Percentiles rank a stretch among this genome's conserved stretches.
Evolutionary conservation across 2,888 invertebrate species (phyloP).

Genomic region (Liodrosophila aerea): DNA sequence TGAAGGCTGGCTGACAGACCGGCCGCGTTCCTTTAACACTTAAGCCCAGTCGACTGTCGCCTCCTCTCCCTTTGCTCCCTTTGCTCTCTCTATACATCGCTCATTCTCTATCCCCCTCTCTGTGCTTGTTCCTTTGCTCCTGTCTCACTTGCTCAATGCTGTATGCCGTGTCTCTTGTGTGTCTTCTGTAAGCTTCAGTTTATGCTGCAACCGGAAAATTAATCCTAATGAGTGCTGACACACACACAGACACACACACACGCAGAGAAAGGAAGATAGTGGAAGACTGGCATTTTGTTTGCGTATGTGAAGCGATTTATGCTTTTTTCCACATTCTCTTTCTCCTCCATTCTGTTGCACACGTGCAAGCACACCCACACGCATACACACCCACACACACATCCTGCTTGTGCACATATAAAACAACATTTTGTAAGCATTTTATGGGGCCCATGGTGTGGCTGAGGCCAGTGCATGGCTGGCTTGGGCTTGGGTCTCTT

Average conservation of each 20-base stretch:
- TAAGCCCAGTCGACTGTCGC: slow-evolving; percentile 45
- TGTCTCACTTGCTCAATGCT: slow-evolving; percentile 4
- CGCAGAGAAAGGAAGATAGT: background rate
- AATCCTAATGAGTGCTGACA: slow-evolving; percentile 76
- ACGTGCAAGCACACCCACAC: slow-evolving; percentile 47
- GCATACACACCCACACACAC: slow-evolving; percentile 14
- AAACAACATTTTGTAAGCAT: slow-evolving; percentile 77
- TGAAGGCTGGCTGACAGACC: slow-evolving; percentile 54
- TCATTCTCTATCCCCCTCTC: no score
- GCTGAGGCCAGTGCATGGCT: slow-evolving; percentile 47
- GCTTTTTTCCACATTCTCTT: slow-evolving; percentile 47
- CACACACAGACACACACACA: slow-evolving; percentile 42
- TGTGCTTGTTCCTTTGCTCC: slow-evolving; percentile 9
- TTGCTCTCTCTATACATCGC: no score
- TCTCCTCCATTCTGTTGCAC: slow-evolving; percentile 59
- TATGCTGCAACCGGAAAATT: slow-evolving; percentile 77
- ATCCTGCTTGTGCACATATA: slow-evolving; percentile 44
- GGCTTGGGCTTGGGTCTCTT: slow-evolving; percentile 15
- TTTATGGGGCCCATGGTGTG: slow-evolving; percentile 70
- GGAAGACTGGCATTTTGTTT: slow-evolving; percentile 58
- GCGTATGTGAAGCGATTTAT: slow-evolving; percentile 74
- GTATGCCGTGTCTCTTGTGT: slow-evolving; percentile 20
- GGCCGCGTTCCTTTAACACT: slow-evolving; percentile 53
- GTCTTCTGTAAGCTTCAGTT: slow-evolving; percentile 67
- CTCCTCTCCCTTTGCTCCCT: background rate